Percentiles rank a stretch among this genome's conserved stretches.
phyloP scores from a whole-genome alignment of 2,888 invertebrate genomes.

The Cantharis lateralis region DNA sequence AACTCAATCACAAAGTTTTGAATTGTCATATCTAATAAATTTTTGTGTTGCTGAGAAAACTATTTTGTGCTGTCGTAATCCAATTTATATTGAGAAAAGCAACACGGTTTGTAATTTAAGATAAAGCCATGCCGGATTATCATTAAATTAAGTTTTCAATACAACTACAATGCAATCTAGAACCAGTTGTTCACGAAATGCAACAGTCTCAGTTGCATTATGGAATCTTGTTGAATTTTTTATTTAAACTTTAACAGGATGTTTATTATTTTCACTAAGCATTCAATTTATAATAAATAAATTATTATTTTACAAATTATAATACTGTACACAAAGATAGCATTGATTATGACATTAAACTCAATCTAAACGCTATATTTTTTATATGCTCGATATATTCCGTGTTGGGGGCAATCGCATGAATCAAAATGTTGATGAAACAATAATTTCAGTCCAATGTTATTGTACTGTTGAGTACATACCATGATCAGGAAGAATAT shows the following conservation, averaged over 20 bases:
- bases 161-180: constrained; percentile 5
- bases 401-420: no score
- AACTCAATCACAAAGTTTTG: constrained; percentile 29
- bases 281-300: background rate
- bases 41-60: constrained; percentile 15
- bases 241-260: background rate
- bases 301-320: no score
- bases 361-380: no score
- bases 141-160: constrained; percentile 13
- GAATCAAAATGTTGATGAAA: no score
- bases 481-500: no score
- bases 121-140: background rate
- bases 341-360: no score
- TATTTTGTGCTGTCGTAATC: constrained; percentile 22
- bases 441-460: no score
- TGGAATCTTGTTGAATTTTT: background rate
- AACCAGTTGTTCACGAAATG: constrained; percentile 7
- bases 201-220: background rate
- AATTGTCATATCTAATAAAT: constrained; percentile 29
- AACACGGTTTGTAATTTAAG: constrained; percentile 20
- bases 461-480: no score
- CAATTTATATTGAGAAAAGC: constrained; percentile 20
- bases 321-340: no score
- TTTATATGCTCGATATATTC: no score
- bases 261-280: background rate